Evolutionary conservation across 2,113 vertebrate species (phyloP), one percentile per base, ranked within the genome.

Genomic region (Danionella cerebrum): DNA sequence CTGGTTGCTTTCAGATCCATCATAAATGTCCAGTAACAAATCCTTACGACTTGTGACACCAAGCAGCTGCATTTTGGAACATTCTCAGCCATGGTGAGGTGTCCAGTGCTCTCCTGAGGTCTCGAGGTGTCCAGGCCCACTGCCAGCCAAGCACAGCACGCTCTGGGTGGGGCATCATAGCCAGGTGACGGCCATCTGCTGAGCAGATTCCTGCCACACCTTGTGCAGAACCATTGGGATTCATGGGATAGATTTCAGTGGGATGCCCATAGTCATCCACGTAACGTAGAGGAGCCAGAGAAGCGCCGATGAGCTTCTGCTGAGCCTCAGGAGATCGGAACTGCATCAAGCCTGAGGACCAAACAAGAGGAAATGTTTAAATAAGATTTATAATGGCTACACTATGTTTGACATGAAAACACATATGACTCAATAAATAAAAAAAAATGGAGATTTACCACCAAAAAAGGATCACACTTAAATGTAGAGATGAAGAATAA

Each of bases 81-180:
- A 96, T 89, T 16, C 82, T 84, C 3, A 91, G 78, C 94, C 94
- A 96, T 0, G 94, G 93, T 0, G 90, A 93, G 0, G 84, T 76
- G 2, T 74, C 45, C 13, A 93, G 77, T n/a, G 84, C 78, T 1
- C 62, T 11, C 0, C 82, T 80, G 68, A 90, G 78, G 51, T 76
- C 63, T 7, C 64, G 66, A 0, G 91, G 89, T 27, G 88, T 85
- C 93, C 93, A 96, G 0, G 92, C 83, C 94, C 94, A 96, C 78
- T 96, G 94, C 94, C 94, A 96, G n/a, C 78, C 76, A 38, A 90
- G 78, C 60, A 92, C 90, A 1, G 89, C 87, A 4, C 94, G 87
- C 80, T 97, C 93, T 0, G 94, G 94, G 71, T 97, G 94, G 0
- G 94, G 94, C 94, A 97, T 97, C 82, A 92, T 84, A 25, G 92